Conservation (phyloP, 2,113 vertebrate genomes). For the Cyphomyrus plagiostoma region DNA sequence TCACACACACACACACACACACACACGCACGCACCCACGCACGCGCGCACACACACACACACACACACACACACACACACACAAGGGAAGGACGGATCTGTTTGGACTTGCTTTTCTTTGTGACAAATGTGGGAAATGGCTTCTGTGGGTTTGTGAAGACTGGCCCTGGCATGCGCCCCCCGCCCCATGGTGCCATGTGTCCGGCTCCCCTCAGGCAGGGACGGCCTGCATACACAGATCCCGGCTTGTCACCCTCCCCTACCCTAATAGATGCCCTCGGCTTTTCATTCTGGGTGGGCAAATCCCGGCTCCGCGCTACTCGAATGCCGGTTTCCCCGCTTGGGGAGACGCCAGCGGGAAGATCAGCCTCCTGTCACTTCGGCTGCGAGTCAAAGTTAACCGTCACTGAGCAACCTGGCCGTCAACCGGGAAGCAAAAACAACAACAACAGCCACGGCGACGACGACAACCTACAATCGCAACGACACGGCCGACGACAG, state of each 20-base stretch:
- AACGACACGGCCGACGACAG: conserved; percentile 78
- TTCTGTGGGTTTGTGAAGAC: not conserved
- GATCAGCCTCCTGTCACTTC: not conserved
- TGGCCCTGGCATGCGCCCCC: not conserved
- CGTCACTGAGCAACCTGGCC: conserved; percentile 78
- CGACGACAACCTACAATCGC: conserved; percentile 53
- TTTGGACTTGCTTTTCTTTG: conserved; percentile 2
- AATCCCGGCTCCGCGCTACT: not conserved
- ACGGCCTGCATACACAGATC: not conserved
- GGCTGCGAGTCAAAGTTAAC: not conserved
- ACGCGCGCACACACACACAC: not conserved
- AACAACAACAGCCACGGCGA: conserved; percentile 60
- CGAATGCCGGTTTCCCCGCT: not conserved
- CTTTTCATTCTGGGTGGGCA: conserved; percentile 17
- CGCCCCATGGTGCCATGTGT: too few species aligned
- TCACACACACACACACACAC: not conserved
- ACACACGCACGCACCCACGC: not conserved
- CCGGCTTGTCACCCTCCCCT: conserved; percentile 25
- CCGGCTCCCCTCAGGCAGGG: conserved; percentile 27
- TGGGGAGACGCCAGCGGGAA: not conserved
- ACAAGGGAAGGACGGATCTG: conserved; percentile 1
- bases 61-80: not conserved
- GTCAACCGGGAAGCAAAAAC: conserved; percentile 72
- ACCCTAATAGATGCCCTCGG: conserved; percentile 33
- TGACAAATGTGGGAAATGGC: conserved; percentile 12